These are phyloP conservation scores for Campoplex nolae DNA, from an alignment of 2,888 invertebrate genomes.

Conservation along the genomic window DNA sequence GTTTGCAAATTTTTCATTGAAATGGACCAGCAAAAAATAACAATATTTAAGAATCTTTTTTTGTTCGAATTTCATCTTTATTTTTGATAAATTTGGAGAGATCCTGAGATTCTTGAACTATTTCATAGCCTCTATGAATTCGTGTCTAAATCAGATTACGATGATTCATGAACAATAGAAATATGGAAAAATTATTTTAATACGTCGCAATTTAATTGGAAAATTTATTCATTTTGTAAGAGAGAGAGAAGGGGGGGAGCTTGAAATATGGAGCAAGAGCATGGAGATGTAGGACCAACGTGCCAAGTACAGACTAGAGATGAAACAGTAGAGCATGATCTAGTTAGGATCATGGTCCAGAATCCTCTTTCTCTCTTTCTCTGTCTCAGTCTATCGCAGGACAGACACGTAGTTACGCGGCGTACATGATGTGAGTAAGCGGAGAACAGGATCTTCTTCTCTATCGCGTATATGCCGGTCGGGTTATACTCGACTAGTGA, in stretches of 20 bases:
- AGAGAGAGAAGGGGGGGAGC: background rate
- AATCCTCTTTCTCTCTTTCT: conserved; percentile 11
- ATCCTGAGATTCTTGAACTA: background rate
- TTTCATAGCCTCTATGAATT: no score
- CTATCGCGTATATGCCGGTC: conserved; percentile 46
- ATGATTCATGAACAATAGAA: no score
- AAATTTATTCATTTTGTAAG: background rate
- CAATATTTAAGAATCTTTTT: background rate
- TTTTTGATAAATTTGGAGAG: background rate
- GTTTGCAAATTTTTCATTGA: no score
- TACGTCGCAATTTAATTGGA: background rate
- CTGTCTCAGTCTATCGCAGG: background rate
- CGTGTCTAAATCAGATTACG: no score
- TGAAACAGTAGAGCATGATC: conserved; percentile 70
- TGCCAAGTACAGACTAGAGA: conserved; percentile 21
- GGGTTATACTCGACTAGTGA: conserved; percentile 38
- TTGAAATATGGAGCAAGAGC: background rate
- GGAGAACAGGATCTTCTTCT: conserved; percentile 47
- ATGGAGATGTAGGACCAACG: conserved; percentile 5
- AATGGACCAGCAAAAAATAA: no score
- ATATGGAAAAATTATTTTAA: background rate
- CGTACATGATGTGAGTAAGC: conserved; percentile 54
- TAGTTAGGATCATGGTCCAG: conserved; percentile 66
- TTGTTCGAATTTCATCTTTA: background rate
- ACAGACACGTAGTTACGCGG: conserved; percentile 61